A percentile compares a stretch with the other conserved stretches of the same genome.
Conservation (phyloP, 2,888 invertebrate genomes). For the Argyresthia albistria region DNA sequence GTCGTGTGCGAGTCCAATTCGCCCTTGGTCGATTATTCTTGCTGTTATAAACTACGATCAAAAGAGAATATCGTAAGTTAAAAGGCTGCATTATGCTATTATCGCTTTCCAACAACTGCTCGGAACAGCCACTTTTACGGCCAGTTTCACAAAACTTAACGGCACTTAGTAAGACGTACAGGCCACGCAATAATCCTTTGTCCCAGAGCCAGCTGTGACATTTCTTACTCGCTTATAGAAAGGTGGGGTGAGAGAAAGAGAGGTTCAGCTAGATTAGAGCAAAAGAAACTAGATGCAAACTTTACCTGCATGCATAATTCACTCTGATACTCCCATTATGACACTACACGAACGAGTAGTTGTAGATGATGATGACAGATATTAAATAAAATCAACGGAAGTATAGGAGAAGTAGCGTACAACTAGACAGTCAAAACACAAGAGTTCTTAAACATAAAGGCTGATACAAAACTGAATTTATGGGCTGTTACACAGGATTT, state of each 20-base stretch:
- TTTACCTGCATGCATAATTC: no score
- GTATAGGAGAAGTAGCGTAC: neutral
- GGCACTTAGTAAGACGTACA: conserved; percentile 15
- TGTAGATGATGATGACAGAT: no score
- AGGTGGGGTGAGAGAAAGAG: no score
- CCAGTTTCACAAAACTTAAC: conserved; percentile 27
- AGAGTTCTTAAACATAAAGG: neutral
- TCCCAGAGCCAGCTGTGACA: no score
- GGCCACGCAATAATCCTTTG: no score
- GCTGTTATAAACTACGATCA: no score
- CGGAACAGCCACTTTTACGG: conserved; percentile 17
- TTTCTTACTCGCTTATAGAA: no score
- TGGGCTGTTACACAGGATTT: conserved; percentile 31
- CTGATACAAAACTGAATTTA: conserved; percentile 21
- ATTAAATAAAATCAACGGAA: neutral
- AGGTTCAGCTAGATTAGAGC: no score
- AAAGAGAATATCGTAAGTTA: neutral
- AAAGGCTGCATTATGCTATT: conserved; percentile 10
- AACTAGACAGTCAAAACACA: conserved; percentile 1
- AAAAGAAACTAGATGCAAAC: no score
- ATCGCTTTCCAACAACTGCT: conserved; percentile 18
- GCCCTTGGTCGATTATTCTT: no score
- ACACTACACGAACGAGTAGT: neutral
- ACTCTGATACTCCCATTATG: no score
- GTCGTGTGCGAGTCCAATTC: no score